Conservation (phyloP, 2,888 invertebrate genomes). For the Boloria euphrosyne region DNA sequence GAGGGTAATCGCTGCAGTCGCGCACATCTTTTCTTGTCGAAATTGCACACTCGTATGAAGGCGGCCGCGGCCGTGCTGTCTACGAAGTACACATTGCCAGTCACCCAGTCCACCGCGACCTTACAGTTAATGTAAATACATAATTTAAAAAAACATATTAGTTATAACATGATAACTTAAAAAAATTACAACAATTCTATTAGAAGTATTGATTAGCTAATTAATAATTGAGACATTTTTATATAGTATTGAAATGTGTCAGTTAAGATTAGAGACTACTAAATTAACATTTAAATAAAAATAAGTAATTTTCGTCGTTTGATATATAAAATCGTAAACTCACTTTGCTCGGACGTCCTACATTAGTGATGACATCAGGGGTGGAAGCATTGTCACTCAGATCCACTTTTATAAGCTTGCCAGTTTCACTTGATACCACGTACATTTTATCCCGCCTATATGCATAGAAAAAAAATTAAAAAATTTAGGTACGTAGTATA, state of each 20-base stretch:
- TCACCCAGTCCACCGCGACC: constrained; percentile 88
- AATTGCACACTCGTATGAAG: constrained; percentile 80
- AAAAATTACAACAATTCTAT: background rate
- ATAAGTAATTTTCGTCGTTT: too few species aligned
- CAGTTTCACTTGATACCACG: constrained; percentile 51
- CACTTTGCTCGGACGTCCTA: constrained; percentile 65
- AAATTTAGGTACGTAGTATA: too few species aligned
- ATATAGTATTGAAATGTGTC: too few species aligned
- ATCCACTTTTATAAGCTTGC: constrained; percentile 59
- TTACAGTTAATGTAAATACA: constrained; percentile 47
- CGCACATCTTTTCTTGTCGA: constrained; percentile 80
- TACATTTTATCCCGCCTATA: constrained; percentile 58
- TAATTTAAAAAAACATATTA: background rate
- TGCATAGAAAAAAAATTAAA: background rate
- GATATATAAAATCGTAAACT: constrained; percentile 16
- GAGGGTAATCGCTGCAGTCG: constrained; percentile 74
- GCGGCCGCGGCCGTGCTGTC: constrained; percentile 62
- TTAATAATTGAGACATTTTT: too few species aligned
- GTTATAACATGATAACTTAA: background rate
- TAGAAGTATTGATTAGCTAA: background rate
- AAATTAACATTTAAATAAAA: too few species aligned
- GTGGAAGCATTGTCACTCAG: constrained; percentile 63
- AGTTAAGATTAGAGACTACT: too few species aligned
- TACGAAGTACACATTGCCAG: constrained; percentile 86
- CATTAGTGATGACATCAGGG: constrained; percentile 59